Evolutionary conservation across 2,113 vertebrate genomes (phyloP).

Genomic region (Prinia subflava): DNA sequence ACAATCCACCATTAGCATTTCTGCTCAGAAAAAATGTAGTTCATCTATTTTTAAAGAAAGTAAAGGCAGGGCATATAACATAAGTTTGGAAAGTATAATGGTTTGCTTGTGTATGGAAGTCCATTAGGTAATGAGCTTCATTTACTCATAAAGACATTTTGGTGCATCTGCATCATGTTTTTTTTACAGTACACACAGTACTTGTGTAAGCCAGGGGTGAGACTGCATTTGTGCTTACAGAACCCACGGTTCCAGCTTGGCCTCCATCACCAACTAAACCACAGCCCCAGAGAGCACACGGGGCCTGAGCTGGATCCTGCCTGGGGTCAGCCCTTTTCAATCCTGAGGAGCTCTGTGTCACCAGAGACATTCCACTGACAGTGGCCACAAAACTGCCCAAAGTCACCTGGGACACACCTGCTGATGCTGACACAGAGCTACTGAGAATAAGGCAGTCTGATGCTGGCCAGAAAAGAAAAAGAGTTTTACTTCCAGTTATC

Average conservation of each 20-base stretch:
- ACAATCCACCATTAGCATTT: not conserved
- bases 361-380: not conserved
- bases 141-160: not conserved
- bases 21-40: not conserved
- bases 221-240: not conserved
- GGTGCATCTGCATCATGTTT: not conserved
- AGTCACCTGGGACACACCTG: not conserved
- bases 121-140: not conserved
- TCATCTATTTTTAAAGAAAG: not conserved
- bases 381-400: not conserved
- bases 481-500: not conserved
- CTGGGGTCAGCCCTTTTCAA: not conserved
- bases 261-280: not conserved
- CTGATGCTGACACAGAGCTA: not conserved
- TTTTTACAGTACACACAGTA: not conserved
- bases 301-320: not conserved
- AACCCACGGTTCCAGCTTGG: not conserved
- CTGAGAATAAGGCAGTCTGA: not conserved
- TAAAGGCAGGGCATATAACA: not conserved
- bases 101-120: not conserved
- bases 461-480: not conserved
- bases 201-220: not conserved
- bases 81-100: not conserved
- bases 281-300: not conserved
- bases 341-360: not conserved